A percentile compares a stretch with the other conserved stretches of the same genome.
phyloP scores from a whole-genome alignment of 1,140 invertebrate genomes.

The Meloidogyne chitwoodi region DNA sequence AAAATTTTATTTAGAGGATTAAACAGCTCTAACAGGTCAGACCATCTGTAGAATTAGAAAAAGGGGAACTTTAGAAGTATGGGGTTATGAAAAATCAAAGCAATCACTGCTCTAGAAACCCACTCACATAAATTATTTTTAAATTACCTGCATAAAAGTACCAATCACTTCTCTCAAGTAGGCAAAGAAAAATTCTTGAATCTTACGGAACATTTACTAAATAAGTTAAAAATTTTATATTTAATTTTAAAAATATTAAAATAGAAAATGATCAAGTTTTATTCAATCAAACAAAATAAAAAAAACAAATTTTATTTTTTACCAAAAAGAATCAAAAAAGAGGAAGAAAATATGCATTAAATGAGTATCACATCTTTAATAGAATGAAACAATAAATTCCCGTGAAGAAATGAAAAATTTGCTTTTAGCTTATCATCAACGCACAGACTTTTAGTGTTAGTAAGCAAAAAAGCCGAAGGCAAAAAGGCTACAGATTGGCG shows the following conservation, averaged over 20 bases:
- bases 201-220: neutral
- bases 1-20: too few relatives aligned
- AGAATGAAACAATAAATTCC: conserved; percentile 17
- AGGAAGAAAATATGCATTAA: neutral
- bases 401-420: conserved; percentile 12
- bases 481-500: neutral
- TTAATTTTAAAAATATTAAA: neutral
- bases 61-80: too few relatives aligned
- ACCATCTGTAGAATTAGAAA: too few relatives aligned
- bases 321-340: neutral
- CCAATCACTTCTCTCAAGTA: neutral
- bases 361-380: conserved; percentile 18
- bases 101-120: too few relatives aligned
- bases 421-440: neutral
- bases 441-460: neutral
- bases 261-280: neutral
- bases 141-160: neutral
- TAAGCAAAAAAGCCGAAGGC: conserved; percentile 13
- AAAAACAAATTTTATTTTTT: neutral
- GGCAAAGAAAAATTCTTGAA: neutral
- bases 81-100: too few relatives aligned
- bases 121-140: neutral
- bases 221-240: neutral
- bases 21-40: too few relatives aligned
- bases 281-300: neutral